A percentile compares a stretch with the other conserved stretches of the same genome.
These are phyloP conservation scores for Sorex fumeus DNA, from an alignment of 2,113 vertebrate species.

Conservation along the genomic window DNA sequence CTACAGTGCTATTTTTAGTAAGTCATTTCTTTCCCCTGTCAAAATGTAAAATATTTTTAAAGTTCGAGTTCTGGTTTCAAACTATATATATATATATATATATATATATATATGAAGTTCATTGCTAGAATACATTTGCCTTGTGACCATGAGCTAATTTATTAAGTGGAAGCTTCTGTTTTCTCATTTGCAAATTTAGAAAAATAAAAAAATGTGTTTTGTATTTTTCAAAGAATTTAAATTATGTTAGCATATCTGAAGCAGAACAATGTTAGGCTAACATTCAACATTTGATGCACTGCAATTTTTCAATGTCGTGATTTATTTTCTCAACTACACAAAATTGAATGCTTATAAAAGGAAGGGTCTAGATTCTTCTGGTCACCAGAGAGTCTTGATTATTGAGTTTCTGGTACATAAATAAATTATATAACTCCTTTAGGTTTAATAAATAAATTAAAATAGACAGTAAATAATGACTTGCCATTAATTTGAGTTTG, in stretches of 20 bases:
- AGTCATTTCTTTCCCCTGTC: neutral
- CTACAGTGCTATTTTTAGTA: neutral
- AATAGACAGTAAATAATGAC: neutral
- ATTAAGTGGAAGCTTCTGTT: neutral
- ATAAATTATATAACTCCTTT: neutral
- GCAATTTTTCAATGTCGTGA: neutral
- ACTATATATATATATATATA: neutral
- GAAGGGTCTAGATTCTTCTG: neutral
- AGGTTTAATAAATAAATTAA: neutral
- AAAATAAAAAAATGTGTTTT: conserved; percentile 20
- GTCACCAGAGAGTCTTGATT: neutral
- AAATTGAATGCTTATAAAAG: neutral
- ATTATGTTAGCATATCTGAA: neutral
- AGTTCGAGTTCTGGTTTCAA: neutral
- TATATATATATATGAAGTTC: neutral
- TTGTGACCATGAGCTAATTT: neutral
- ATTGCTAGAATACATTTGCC: neutral
- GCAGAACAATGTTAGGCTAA: neutral
- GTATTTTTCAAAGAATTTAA: conserved; percentile 35
- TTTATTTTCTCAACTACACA: neutral
- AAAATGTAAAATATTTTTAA: neutral
- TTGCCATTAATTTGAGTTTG: neutral
- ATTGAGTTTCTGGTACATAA: neutral
- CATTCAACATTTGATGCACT: neutral
- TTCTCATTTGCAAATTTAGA: neutral